Conservation (phyloP, 2,888 invertebrate genomes). For the Nipponacmea schrenckii region DNA sequence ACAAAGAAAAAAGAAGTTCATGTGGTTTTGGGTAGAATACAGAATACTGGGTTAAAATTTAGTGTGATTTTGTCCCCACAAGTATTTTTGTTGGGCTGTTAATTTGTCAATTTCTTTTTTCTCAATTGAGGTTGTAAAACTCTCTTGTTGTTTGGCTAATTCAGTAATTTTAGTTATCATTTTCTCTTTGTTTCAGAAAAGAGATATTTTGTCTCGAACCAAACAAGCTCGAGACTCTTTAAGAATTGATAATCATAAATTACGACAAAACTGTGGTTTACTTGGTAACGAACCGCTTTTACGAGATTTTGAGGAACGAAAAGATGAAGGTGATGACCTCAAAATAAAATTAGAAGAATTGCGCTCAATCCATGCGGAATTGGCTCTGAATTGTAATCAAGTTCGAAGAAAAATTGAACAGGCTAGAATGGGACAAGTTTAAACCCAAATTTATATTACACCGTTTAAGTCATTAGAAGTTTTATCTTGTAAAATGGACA, state of each 20-base stretch:
- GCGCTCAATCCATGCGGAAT: constrained; percentile 63
- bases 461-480: too few relatives aligned
- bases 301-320: constrained; percentile 70
- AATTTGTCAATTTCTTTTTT: too few relatives aligned
- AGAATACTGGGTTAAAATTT: too few relatives aligned
- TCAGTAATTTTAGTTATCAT: too few relatives aligned
- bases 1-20: too few relatives aligned
- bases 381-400: constrained; percentile 63
- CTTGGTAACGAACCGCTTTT: constrained; percentile 71
- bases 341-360: constrained; percentile 57
- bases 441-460: neutral
- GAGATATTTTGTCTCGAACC: constrained; percentile 64
- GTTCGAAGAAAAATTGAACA: constrained; percentile 66
- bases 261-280: constrained; percentile 70
- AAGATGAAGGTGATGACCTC: constrained; percentile 61
- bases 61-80: too few relatives aligned
- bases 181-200: constrained; percentile 54
- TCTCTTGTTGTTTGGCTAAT: too few relatives aligned
- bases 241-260: constrained; percentile 66
- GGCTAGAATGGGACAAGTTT: constrained; percentile 34
- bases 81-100: too few relatives aligned
- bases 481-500: too few relatives aligned
- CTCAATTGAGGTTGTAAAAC: too few relatives aligned
- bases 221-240: constrained; percentile 69
- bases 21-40: too few relatives aligned